phyloP scores from a whole-genome alignment of 2,888 invertebrate genomes.

The Sphinx pinastri region DNA sequence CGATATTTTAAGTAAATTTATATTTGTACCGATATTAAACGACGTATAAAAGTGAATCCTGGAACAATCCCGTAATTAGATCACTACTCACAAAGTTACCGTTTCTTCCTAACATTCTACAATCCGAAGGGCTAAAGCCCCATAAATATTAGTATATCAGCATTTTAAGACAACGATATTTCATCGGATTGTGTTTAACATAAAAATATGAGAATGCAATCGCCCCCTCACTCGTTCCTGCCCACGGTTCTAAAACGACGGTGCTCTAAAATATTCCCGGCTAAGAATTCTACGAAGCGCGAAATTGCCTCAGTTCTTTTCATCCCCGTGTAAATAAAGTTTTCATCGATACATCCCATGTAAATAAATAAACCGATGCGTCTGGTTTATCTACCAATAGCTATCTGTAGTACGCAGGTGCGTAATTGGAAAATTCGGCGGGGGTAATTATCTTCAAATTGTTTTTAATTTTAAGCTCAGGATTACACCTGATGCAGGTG shows the following conservation, averaged over 20 bases:
- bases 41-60: too few species aligned
- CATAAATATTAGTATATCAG: too few species aligned
- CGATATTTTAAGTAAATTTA: too few species aligned
- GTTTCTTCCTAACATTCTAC: too few species aligned
- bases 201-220: slow-evolving; percentile 4
- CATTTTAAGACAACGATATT: too few species aligned
- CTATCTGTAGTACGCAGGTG: slow-evolving; percentile 15
- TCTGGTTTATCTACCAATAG: slow-evolving; percentile 49
- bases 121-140: too few species aligned
- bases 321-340: slow-evolving; percentile 40
- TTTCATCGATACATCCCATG: slow-evolving; percentile 42
- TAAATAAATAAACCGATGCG: slow-evolving; percentile 46
- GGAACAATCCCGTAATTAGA: too few species aligned
- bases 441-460: background rate
- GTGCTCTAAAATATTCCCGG: slow-evolving; percentile 9
- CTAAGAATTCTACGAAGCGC: slow-evolving; percentile 25
- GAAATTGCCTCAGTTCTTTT: slow-evolving; percentile 26
- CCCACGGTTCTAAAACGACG: background rate
- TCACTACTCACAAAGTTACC: too few species aligned
- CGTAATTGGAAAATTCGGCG: background rate
- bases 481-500: too few species aligned
- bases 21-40: too few species aligned
- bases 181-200: background rate
- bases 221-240: background rate
- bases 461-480: background rate